Evolutionary conservation across 53 echinoderm and acorn worm genomes (phyloP), one percentile per base, ranked within the genome.

Genomic region (Astropecten irregularis): DNA sequence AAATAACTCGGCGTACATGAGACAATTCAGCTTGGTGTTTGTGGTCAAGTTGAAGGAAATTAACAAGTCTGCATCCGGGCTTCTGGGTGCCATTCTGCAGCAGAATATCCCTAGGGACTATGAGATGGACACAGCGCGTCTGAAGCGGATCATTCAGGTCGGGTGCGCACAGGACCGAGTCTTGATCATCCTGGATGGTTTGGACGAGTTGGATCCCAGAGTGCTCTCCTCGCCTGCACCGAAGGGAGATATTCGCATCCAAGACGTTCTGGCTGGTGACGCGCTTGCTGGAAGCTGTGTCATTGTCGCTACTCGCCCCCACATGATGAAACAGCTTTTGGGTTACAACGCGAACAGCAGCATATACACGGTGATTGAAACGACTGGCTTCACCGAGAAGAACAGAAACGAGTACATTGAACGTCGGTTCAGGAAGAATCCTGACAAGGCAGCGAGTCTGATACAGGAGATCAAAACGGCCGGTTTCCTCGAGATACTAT

Each of bases 261-360:
- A 8, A 20, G 66, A 66, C 27, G 32, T 52, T 49, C 32, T 82
- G 33, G 26, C 46, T 51, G 56, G 0, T 2, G 1, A 53, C 15
- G 10, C 31, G 5, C 33, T 82, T 1, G 0, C 51, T 4, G 2
- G 16, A 23, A 4, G 57, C 40, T 35, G 38, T 26, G 37, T 82
- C 1, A 30, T 82, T 34, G 82, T 82, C 0, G 51, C 82, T 6
- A 66, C 82, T 1, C 49, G 82, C 34, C 82, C 82, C 14, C 82
- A 82, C 15, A 82, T 44, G 66, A 42, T 76, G 57, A 35, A 37
- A 18, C 2, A 82, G 26, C 66, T 82, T 7, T 23, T 38, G 6
- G 9, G 4, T 22, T 66, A n/a, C 38, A 52, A 52, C 26, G 36
- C 29, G 13, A 36, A 64, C 9, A 1, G 4, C 0, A 2, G 8